Evolutionary conservation across 1,140 invertebrate genomes (phyloP), one percentile per base, ranked within the genome.

Genomic region (Drosophila paulistorum): DNA sequence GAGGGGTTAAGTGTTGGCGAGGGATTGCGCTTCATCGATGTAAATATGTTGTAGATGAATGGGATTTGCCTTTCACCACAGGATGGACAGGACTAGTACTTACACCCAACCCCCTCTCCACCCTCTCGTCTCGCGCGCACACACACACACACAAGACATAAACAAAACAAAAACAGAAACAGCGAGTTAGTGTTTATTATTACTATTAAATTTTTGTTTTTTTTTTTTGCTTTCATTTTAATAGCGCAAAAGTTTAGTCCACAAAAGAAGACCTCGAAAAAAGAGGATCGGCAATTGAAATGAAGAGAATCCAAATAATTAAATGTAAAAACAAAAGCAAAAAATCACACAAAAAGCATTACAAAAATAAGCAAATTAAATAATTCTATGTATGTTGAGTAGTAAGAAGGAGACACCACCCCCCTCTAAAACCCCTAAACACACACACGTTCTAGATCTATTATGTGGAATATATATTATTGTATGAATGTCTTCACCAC

Each of bases 221-320:
- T 20, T 48, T 48, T 48, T 51, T 51, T 51, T 51, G 9, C 10
- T 20, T 23, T 14, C 20, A 68, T 86, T 87, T 87, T 77, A 83
- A 77, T 80, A 83, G 84, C 76, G 79, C 83, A 87, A 51, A 51
- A 87, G 75, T 87, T 37, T 83, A 80, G 82, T 80, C 77, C 71
- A 77, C 74, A 30, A 11, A 35, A 71, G 3, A n/a, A 9, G 14
- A 17, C 23, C 23, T 26, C 23, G 23, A 20, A 20, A 48, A 20
- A 51, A 10, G 9, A 51, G 20, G 45, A 30, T 30, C 30, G 30
- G 30, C 30, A 30, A 30, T 30, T 30, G 23, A 26, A 26, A 30
- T 1, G 30, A 30, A 30, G 30, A 51, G 45, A 51, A 63, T 41
- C 39, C 54, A 54, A 64, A 67, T 60, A 65, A 60, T 39, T 69